These are phyloP conservation scores for Benitochromis conjunctus DNA, from an alignment of 2,113 vertebrate species.

Conservation along the genomic window DNA sequence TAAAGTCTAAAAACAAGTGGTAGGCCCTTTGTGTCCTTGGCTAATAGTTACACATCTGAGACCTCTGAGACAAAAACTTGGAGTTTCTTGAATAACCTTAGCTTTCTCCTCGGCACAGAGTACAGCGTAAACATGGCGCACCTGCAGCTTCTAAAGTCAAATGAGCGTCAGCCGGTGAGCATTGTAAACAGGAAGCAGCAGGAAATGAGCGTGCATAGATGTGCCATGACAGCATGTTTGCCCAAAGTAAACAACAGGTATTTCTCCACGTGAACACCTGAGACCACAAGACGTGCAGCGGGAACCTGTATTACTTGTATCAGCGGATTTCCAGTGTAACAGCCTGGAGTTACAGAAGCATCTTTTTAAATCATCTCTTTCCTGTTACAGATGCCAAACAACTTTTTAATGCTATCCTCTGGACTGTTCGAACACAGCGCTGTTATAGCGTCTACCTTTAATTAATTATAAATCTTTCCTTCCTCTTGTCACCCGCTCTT, in stretches of 20 bases:
- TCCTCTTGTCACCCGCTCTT: not conserved
- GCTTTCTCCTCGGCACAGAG: not conserved
- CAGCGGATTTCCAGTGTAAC: not conserved
- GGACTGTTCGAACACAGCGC: not conserved
- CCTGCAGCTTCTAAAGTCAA: not conserved
- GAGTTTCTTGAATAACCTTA: not conserved
- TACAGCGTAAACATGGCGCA: not conserved
- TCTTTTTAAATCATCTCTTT: not conserved
- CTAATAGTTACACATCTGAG: not conserved
- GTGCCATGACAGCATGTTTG: not conserved
- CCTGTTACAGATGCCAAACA: not conserved
- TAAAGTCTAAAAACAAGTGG: not conserved
- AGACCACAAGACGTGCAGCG: not conserved
- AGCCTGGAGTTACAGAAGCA: not conserved
- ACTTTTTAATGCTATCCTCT: not conserved
- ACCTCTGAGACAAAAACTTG: not conserved
- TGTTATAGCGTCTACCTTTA: not conserved
- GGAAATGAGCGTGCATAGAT: slow-evolving; percentile 8
- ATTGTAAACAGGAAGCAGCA: not conserved
- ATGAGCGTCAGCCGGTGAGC: not conserved
- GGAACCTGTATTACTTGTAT: slow-evolving; percentile 22
- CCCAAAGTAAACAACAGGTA: not conserved
- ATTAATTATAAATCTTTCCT: not conserved
- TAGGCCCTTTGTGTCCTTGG: not conserved
- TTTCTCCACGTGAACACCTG: not conserved